Percentiles rank a stretch among this genome's conserved stretches.
phyloP scores from a whole-genome alignment of 2,888 invertebrate species.

The Polydrusus tereticollis region DNA sequence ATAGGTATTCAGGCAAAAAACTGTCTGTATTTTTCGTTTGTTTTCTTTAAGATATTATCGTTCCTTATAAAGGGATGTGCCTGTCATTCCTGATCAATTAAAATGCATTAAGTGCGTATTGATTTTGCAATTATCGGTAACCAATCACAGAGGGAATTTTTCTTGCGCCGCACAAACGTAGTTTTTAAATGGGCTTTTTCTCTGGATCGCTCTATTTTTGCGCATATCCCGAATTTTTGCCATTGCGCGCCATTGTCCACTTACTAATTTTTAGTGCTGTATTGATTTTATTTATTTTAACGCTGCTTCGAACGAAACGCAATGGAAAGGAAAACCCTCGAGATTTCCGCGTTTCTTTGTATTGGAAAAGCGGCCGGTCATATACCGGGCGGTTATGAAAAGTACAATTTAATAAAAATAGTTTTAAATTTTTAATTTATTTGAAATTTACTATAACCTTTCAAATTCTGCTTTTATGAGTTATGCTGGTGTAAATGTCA shows the following conservation, averaged over 20 bases:
- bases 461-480: no score
- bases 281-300: conserved; percentile 66
- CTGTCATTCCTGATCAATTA: conserved; percentile 61
- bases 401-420: neutral
- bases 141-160: conserved; percentile 68
- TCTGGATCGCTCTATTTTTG: conserved; percentile 60
- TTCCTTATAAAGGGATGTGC: conserved; percentile 43
- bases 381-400: conserved; percentile 14
- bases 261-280: conserved; percentile 68
- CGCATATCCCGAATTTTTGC: conserved; percentile 67
- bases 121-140: conserved; percentile 69
- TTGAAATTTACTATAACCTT: neutral
- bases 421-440: neutral
- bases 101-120: conserved; percentile 65
- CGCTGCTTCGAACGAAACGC: conserved; percentile 49
- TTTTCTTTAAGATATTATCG: no score
- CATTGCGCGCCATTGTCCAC: conserved; percentile 67
- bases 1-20: no score
- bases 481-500: no score
- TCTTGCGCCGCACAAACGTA: conserved; percentile 56
- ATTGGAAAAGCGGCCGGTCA: conserved; percentile 10
- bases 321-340: conserved; percentile 45
- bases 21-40: no score
- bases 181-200: conserved; percentile 48
- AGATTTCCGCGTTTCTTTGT: conserved; percentile 44